Evolutionary conservation across 2,888 invertebrate species (phyloP), one percentile per base, ranked within the genome.

Genomic region (Chrysina gloriosa): DNA sequence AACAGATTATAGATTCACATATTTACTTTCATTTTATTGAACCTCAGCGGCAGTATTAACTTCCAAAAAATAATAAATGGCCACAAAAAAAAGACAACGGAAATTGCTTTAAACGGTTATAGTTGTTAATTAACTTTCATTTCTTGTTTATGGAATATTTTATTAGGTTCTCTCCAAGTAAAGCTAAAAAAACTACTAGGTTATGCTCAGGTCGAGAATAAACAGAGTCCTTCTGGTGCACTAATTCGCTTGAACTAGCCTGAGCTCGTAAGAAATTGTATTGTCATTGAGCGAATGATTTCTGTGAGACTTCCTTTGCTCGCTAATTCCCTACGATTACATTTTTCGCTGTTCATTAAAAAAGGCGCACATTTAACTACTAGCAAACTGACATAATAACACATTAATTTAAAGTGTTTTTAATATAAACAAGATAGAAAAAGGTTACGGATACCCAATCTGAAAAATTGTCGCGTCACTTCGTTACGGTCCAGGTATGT

Each of bases 381-480:
- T 61, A 16, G 27, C 27, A 42, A 47, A 61, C 42, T 47, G 69
- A 67, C 63, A 61, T 27, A 61, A 61, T 61, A 64, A 64, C 50
- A 64, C 25, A 64, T 36, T 50, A 64, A 64, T 64, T 61, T 61
- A 42, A 61, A 61, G 42, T 19, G 27, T 14, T 25, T 58, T 42
- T 42, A 27, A 61, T 42, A 6, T 16, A 42, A 61, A 61, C 39
- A 61, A 61, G 42, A 42, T 42, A 61, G 11, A 61, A 61, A 61
- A 19, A 61, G 39, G 23, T 25, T 16, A 14, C 56, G 48, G 70
- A 29, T 69, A 69, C 69, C 70, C 69, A 73, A 73, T 70, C 71
- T 71, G 67, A 63, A 65, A 73, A 71, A 70, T 70, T 70, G 71
- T 71, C 73, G 50, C 65, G 69, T 67, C 69, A 71, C 69, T 68